A percentile compares a stretch with the other conserved stretches of the same genome.
phyloP scores from a whole-genome alignment of 2,888 invertebrate species.

The Thymelicus sylvestris region DNA sequence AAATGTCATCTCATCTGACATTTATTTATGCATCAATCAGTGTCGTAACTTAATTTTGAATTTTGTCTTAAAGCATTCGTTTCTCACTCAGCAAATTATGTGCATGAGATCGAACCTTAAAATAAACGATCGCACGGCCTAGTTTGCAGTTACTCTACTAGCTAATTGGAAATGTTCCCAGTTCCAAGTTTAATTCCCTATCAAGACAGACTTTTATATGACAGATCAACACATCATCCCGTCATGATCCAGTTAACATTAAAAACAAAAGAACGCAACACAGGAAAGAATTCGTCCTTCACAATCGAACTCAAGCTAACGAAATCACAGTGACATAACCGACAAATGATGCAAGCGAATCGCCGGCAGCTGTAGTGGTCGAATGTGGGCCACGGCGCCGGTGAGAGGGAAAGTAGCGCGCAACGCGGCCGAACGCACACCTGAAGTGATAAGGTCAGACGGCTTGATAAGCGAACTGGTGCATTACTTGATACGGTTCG shows the following conservation, averaged over 20 bases:
- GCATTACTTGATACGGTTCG: slow-evolving; percentile 4
- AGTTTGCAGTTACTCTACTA: too few relatives aligned
- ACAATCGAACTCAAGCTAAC: slow-evolving; percentile 54
- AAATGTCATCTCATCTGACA: too few relatives aligned
- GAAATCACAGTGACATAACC: slow-evolving; percentile 74
- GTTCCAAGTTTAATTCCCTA: too few relatives aligned
- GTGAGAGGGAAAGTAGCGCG: slow-evolving; percentile 72
- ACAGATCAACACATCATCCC: too few relatives aligned
- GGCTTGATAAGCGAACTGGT: background rate
- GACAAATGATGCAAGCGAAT: slow-evolving; percentile 66
- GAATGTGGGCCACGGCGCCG: slow-evolving; percentile 65
- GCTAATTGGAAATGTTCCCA: too few relatives aligned
- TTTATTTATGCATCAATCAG: too few relatives aligned
- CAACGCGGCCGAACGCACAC: slow-evolving; percentile 39
- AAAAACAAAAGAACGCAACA: background rate
- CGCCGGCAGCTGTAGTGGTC: slow-evolving; percentile 49
- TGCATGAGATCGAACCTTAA: too few relatives aligned
- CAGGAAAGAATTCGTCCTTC: slow-evolving; percentile 63
- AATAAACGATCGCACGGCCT: too few relatives aligned
- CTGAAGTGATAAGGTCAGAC: slow-evolving; percentile 32
- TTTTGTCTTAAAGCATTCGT: too few relatives aligned
- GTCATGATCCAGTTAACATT: background rate
- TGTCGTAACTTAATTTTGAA: too few relatives aligned
- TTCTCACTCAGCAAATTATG: too few relatives aligned
- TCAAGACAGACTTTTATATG: too few relatives aligned